Base-by-base conservation (phyloP, 2,888 invertebrate species). In the Poecilus cupreus region DNA sequence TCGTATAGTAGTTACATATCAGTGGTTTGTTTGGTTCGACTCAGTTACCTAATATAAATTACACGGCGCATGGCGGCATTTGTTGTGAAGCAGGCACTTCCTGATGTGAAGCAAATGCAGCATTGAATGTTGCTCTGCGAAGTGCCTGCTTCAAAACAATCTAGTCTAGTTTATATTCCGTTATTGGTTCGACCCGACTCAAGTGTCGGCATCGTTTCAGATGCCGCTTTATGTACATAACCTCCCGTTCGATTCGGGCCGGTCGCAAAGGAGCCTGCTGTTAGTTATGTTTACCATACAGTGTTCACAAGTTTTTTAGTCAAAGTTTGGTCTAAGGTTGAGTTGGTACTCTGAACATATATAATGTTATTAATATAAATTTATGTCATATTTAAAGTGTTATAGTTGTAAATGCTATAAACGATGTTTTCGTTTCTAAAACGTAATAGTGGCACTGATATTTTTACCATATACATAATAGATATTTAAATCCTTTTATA, bases 241-340 rank as follows among this genome's bases (percentile, higher is more conserved):
- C 8, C 54, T 13, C 20, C 10, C 54, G 22, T 54, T 54, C 32
- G 32, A n/a, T 32, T 32, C 32, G 32, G 6, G 5, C 32, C 32
- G 32, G 51, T 80, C 68, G 72, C 72, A 80, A 39, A 54, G 51
- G 51, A 57, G 54, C 57, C 51, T 72, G 24, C 32, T 32, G 32
- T 32, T 32, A 64, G 70, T 80, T 72, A 54, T 83, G 85, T 85
- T 86, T 86, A 86, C 86, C 86, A 83, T 80, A 51, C 84, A 84
- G 84, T 84, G 84, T 84, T 84, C 84, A 83, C 82, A 82, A 72
- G 74, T 82, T 80, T 82, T 75, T 83, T 83, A 83, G 83, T 83
- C 83, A 83, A 84, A 83, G 84, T 83, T 82, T 80, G 82, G 83
- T 84, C 83, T 72, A 72, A 72, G 80, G 72, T 80, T 80, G 72